Evolutionary conservation across 1,140 invertebrate species (phyloP).

Genomic region (Pygmarrhopalites habei): DNA sequence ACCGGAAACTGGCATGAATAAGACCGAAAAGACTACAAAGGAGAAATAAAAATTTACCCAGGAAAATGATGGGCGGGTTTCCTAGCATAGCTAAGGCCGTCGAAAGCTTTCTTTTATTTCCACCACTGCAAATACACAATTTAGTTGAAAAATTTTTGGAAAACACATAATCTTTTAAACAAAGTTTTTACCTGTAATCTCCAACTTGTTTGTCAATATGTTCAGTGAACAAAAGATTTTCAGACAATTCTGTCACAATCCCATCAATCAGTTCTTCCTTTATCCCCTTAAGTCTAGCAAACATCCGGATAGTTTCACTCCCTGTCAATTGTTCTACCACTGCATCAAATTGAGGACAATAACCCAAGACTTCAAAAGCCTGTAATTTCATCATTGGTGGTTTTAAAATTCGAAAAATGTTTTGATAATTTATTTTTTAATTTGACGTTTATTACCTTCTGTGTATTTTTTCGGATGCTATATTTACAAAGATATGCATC

Average conservation of each 20-base stretch:
- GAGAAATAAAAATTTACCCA: no score
- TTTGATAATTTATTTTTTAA: no score
- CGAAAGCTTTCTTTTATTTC: slow-evolving; percentile 57
- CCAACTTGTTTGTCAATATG: slow-evolving; percentile 48
- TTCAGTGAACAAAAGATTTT: slow-evolving; percentile 41
- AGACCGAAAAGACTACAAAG: no score
- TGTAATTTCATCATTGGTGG: no score
- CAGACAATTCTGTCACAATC: slow-evolving; percentile 42
- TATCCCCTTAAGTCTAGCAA: slow-evolving; percentile 69
- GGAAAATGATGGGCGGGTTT: slow-evolving; percentile 51
- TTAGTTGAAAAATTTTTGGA: no score
- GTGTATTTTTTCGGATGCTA: slow-evolving; percentile 46
- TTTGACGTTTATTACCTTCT: no score
- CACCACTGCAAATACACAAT: slow-evolving; percentile 50
- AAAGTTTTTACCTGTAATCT: slow-evolving; percentile 49
- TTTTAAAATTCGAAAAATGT: no score
- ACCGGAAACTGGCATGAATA: no score
- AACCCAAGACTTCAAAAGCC: slow-evolving; percentile 23
- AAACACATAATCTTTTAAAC: no score
- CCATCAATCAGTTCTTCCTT: slow-evolving; percentile 42
- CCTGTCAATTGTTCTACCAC: slow-evolving; percentile 71
- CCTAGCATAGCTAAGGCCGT: slow-evolving; percentile 56
- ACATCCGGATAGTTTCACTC: slow-evolving; percentile 64
- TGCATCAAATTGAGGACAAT: slow-evolving; percentile 71
- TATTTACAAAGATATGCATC: slow-evolving; percentile 49